phyloP scores from a whole-genome alignment of 1,140 invertebrate genomes.

The Drosophila navojoa region DNA sequence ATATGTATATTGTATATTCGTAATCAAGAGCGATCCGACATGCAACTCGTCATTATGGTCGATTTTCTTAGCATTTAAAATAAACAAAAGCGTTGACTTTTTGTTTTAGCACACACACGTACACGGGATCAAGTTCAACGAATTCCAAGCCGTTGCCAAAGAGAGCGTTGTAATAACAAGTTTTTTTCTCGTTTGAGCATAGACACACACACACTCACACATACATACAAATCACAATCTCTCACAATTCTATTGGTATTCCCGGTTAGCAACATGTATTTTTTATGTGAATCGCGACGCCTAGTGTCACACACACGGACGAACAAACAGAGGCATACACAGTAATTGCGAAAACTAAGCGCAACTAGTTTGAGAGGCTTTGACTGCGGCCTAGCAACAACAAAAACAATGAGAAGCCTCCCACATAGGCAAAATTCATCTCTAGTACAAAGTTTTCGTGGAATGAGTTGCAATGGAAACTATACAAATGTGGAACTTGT shows the following conservation, averaged over 20 bases:
- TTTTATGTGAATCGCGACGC: slow-evolving; percentile 34
- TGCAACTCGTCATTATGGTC: too few relatives aligned
- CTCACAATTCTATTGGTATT: slow-evolving; percentile 19
- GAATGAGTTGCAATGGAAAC: slow-evolving; percentile 28
- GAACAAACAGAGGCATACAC: not conserved
- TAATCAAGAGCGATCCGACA: too few relatives aligned
- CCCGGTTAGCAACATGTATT: slow-evolving; percentile 69
- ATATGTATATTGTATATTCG: too few relatives aligned
- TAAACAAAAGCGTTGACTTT: too few relatives aligned
- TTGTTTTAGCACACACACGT: not conserved
- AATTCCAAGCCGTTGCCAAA: slow-evolving; percentile 27
- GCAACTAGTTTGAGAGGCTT: slow-evolving; percentile 76
- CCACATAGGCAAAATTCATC: slow-evolving; percentile 47
- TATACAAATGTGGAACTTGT: slow-evolving; percentile 45
- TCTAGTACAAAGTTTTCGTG: slow-evolving; percentile 28
- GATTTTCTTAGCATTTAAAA: too few relatives aligned
- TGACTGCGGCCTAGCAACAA: slow-evolving; percentile 46
- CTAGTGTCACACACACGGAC: slow-evolving; percentile 12
- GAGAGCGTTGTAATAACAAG: slow-evolving; percentile 48
- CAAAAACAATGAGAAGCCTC: slow-evolving; percentile 49
- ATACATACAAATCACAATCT: slow-evolving; percentile 19
- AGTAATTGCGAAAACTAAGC: slow-evolving; percentile 28
- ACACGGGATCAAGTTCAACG: slow-evolving; percentile 51
- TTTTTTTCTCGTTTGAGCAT: slow-evolving; percentile 27
- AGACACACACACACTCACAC: slow-evolving; percentile 16